Conservation (phyloP, 2,888 invertebrate genomes). For the Trissolcus japonicus region DNA sequence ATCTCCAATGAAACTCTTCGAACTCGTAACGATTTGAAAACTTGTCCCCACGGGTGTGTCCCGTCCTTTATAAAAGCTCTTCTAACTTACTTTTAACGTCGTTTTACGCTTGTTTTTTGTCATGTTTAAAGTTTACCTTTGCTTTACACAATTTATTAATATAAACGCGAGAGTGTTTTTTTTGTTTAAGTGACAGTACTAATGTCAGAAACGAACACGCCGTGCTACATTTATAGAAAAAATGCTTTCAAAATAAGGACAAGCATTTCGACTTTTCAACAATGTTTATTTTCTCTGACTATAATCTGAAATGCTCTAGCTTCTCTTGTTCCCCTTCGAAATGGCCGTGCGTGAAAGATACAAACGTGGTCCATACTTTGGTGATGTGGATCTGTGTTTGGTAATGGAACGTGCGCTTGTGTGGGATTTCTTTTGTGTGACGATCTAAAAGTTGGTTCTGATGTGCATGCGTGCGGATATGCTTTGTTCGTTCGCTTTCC, state of each 20-base stretch:
- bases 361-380: conserved; percentile 24
- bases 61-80: conserved; percentile 9
- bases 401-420: conserved; percentile 8
- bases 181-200: conserved; percentile 30
- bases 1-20: conserved; percentile 15
- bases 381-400: conserved; percentile 10
- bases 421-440: conserved; percentile 41
- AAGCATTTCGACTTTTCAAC: conserved; percentile 57
- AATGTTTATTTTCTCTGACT: conserved; percentile 49
- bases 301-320: conserved; percentile 29
- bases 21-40: conserved; percentile 2
- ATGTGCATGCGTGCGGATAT: conserved; percentile 66
- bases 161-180: conserved; percentile 11
- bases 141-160: conserved; percentile 28
- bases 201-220: conserved; percentile 28
- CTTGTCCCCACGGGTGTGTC: conserved; percentile 4
- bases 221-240: conserved; percentile 42
- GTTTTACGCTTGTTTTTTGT: conserved; percentile 4
- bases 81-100: conserved; percentile 12
- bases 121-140: conserved; percentile 11
- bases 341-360: conserved; percentile 38
- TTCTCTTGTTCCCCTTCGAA: conserved; percentile 36
- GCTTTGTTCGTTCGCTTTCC: conserved; percentile 60
- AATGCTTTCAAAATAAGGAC: conserved; percentile 47
- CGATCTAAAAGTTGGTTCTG: conserved; percentile 56